These are phyloP conservation scores for Protula sp. DNA, from an alignment of 2,888 invertebrate species.

Conservation along the genomic window DNA sequence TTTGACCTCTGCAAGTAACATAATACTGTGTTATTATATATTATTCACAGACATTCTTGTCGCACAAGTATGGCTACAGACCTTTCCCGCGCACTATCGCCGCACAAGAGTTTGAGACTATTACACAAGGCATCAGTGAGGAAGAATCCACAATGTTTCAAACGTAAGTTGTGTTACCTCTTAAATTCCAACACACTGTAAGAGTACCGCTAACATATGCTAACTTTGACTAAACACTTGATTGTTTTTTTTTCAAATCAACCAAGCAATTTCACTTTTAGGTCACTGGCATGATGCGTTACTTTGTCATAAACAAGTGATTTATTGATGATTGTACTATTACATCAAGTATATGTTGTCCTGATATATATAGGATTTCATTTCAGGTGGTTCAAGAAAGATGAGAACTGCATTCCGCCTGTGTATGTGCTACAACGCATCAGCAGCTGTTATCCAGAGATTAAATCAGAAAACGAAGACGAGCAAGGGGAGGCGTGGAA, in stretches of 20 bases:
- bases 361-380: too few species aligned
- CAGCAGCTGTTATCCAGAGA: slow-evolving; percentile 62
- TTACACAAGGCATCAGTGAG: slow-evolving; percentile 8
- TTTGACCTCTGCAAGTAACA: too few species aligned
- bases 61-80: slow-evolving; percentile 44
- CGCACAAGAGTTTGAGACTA: slow-evolving; percentile 30
- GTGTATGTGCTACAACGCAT: slow-evolving; percentile 93
- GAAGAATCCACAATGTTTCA: slow-evolving; percentile 7
- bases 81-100: slow-evolving; percentile 34
- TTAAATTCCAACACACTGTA: too few species aligned
- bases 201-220: too few species aligned
- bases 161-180: slow-evolving; percentile 8
- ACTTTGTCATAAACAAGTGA: too few species aligned
- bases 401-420: slow-evolving; percentile 91
- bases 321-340: too few species aligned
- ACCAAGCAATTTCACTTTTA: too few species aligned
- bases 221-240: too few species aligned
- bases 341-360: too few species aligned
- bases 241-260: too few species aligned
- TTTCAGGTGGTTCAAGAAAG: slow-evolving; percentile 93
- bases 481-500: neutral
- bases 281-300: too few species aligned
- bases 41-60: slow-evolving; percentile 35
- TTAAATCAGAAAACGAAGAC: neutral
- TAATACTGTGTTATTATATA: neutral